phyloP scores from a whole-genome alignment of 37 sponge, comb jelly and placozoan genomes.

The Cliona cf. orientalis region DNA sequence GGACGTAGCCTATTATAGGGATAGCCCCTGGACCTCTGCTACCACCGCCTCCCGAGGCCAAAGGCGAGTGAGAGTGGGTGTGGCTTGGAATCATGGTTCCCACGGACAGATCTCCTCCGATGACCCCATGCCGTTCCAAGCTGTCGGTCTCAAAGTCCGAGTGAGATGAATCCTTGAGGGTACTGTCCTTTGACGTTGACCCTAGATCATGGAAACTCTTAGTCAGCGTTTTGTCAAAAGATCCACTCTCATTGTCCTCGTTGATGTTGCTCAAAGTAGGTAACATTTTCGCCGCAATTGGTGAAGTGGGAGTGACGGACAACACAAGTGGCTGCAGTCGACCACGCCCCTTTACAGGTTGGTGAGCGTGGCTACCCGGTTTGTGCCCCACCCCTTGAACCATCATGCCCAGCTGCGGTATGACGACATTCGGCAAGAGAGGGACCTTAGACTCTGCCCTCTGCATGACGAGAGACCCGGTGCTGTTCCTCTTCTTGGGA shows the following conservation, averaged over 20 bases:
- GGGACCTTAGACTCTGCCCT: slow-evolving; percentile 7
- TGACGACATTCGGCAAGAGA: slow-evolving; percentile 34
- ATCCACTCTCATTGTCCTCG: slow-evolving; percentile 18
- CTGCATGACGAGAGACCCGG: slow-evolving; percentile 19
- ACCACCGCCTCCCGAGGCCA: neutral
- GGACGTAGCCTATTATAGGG: neutral
- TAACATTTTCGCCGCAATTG: neutral
- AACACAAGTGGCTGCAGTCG: neutral
- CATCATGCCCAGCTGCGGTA: slow-evolving; percentile 19
- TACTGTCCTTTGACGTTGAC: slow-evolving; percentile 32
- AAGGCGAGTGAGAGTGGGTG: neutral
- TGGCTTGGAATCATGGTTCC: no score
- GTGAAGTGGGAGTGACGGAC: neutral
- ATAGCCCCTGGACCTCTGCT: no score
- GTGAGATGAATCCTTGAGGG: slow-evolving; percentile 15
- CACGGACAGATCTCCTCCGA: neutral
- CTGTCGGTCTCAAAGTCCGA: slow-evolving; percentile 44
- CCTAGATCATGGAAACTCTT: neutral
- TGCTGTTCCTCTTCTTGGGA: slow-evolving; percentile 44
- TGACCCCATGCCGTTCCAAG: slow-evolving; percentile 5
- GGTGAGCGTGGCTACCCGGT: neutral
- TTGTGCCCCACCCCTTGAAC: neutral
- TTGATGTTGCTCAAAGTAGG: slow-evolving; percentile 9
- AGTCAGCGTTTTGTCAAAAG: slow-evolving; percentile 1
- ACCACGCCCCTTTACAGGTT: slow-evolving; percentile 1